Base-by-base conservation (phyloP, 92 coral and sea anemone species). In the Parazoanthus darwini region DNA sequence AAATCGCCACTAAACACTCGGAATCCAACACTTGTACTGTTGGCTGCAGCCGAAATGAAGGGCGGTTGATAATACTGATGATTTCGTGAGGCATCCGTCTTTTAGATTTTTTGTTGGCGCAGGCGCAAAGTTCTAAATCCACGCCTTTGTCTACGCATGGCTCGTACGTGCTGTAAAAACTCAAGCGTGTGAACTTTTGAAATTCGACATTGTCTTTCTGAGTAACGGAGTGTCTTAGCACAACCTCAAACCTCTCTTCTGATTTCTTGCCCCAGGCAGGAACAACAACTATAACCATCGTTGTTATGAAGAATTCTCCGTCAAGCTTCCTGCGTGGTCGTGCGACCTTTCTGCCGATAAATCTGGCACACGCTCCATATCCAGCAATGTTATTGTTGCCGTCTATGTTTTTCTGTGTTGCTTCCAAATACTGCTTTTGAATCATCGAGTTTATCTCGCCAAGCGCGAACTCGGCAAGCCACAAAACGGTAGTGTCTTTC, bases 391-490 rank as follows among this genome's bases (percentile, higher is more conserved):
- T 79, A 25, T 38, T 44, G 10, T 71, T 26, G 7, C 48, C 39
- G 25, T 23, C 74, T 59, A 43, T 56, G 82, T 33, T 33, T 25
- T 82, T 85, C 74, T 73, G 20, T 36, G 74, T 82, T 3, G 92
- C 85, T 87, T 38, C 82, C 80, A 86, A 79, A 71, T 90, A 94
- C 87, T 97, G 99, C 26, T 70, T 43, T 56, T 97, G 95, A 72
- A 97, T 93, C 88, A 88, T 90, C 44, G 96, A 94, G 78, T 97
- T 97, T 44, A 97, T 92, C 25, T 91, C 87, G 1, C 99, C 99
- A 23, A 95, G 86, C 7, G 98, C 99, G 85, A 89, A 91, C 67
- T 97, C 98, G 18, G 96, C 96, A 9, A 96, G 94, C 99, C 99
- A 97, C 65, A 86, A 78, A 5, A 92, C 92, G 11, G 90, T 90